phyloP scores from a whole-genome alignment of 2,113 vertebrate species.

The Lophotis ruficrista region DNA sequence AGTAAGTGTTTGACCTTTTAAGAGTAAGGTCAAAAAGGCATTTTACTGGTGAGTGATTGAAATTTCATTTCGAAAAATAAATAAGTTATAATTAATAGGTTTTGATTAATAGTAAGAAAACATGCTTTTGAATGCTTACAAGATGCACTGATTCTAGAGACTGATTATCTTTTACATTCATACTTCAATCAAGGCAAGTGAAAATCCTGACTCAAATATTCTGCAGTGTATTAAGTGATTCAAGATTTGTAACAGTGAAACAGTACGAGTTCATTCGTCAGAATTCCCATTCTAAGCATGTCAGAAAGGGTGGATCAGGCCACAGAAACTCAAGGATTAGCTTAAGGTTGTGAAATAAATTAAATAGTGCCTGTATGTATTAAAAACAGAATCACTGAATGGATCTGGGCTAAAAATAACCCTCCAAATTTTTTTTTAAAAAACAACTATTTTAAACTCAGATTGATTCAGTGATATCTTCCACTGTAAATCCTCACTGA shows the following conservation, averaged over 20 bases:
- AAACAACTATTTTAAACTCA: not conserved
- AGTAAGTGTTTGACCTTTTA: slow-evolving; percentile 52
- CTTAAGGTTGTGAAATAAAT: not conserved
- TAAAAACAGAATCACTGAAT: not conserved
- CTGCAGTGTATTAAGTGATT: not conserved
- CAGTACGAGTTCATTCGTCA: not conserved
- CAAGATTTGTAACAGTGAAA: not conserved
- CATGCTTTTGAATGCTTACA: slow-evolving; percentile 13
- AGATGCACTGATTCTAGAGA: not conserved
- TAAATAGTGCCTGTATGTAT: not conserved
- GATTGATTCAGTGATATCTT: not conserved
- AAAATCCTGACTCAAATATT: not conserved
- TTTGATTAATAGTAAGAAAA: slow-evolving; percentile 34
- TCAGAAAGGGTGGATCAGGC: not conserved
- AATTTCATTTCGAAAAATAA: slow-evolving; percentile 53
- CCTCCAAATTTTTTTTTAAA: not conserved
- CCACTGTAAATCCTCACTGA: not conserved
- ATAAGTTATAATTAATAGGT: not conserved
- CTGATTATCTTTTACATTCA: not conserved
- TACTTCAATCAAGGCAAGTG: not conserved
- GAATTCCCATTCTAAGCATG: not conserved
- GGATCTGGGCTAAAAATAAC: not conserved
- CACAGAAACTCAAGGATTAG: not conserved
- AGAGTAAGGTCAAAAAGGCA: slow-evolving; percentile 13
- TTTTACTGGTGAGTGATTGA: slow-evolving; percentile 40